Evolutionary conservation across 2,888 invertebrate species (phyloP).

Genomic region (Anoplius nigerrimus): DNA sequence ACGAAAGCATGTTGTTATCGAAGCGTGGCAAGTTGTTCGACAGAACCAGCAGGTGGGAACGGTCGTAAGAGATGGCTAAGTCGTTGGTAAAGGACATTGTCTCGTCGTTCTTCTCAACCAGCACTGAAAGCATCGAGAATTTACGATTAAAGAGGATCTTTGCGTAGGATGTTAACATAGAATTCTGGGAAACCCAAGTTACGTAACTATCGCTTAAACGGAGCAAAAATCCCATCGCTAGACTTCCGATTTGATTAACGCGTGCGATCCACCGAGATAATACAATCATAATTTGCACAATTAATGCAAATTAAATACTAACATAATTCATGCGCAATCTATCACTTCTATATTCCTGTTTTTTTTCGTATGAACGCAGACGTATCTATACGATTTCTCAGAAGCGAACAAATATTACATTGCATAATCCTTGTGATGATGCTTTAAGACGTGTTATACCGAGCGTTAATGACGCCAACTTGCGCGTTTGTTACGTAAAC

Average conservation of each 20-base stretch:
- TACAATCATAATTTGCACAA: not conserved
- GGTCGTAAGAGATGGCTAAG: slow-evolving; percentile 70
- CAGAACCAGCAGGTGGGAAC: slow-evolving; percentile 63
- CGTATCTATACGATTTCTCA: too few relatives aligned
- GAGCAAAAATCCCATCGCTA: too few relatives aligned
- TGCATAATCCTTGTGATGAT: too few relatives aligned
- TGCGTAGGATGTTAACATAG: not conserved
- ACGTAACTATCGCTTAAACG: not conserved
- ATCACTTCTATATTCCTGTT: too few relatives aligned
- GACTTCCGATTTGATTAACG: too few relatives aligned
- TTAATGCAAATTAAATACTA: too few relatives aligned
- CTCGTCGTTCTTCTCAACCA: slow-evolving; percentile 82
- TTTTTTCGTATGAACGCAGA: too few relatives aligned
- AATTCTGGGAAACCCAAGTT: not conserved
- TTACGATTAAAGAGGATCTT: not conserved
- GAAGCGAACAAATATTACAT: too few relatives aligned
- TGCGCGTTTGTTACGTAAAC: too few relatives aligned
- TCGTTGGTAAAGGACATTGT: slow-evolving; percentile 87
- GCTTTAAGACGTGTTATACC: too few relatives aligned
- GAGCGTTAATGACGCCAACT: too few relatives aligned
- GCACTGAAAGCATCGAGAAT: slow-evolving; percentile 74
- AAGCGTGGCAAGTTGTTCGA: slow-evolving; percentile 67
- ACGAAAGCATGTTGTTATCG: slow-evolving; percentile 48
- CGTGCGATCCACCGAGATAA: not conserved
- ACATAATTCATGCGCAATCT: too few relatives aligned